Evolutionary conservation across 2,888 invertebrate species (phyloP), one percentile per base, ranked within the genome.

Genomic region (Eulithis prunata): DNA sequence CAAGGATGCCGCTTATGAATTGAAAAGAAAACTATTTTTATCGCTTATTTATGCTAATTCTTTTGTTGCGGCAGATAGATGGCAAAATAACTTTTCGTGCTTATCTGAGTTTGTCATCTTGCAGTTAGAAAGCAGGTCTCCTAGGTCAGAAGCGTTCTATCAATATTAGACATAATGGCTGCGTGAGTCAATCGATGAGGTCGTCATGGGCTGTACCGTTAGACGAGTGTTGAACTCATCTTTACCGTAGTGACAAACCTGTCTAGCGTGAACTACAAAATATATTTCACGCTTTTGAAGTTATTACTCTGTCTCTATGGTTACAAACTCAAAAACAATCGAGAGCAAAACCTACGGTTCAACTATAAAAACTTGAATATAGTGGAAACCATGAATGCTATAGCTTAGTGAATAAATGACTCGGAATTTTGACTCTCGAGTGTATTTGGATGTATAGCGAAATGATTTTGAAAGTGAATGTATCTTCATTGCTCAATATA

Each of bases 401-500:
- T 21, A 21, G 21, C 21, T 21, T 21, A 21, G 21, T 21, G 21
- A 21, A 21, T 21, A 21, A 21, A 21, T 21, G 21, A 21, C 21
- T 21, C 21, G 21, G 21, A 21, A 21, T 1, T 21, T 21, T 21
- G 21, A 2, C 21, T 21, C 1, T 71, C 70, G 81, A 62, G 2
- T 21, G 21, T 51, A 55, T 67, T 57, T 60, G 57, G 32, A 10
- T 51, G 55, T 55, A 64, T 66, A 71, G 68, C 64, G 71, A 86
- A 83, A 84, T 84, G 84, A 84, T 83, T 51, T 85, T 82, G 83
- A 86, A 88, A 88, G 87, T 87, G 84, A 86, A 82, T 74, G 83
- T 73, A 69, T 64, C 69, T 72, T 64, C 71, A 75, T 81, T 83
- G 78, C 79, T 74, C 76, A 83, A 82, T 72, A 71, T 73, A 75